Percentiles rank a stretch among this genome's conserved stretches.
These are phyloP conservation scores for Eurosta solidaginis DNA, from an alignment of 1,140 invertebrate genomes.

Conservation along the genomic window DNA sequence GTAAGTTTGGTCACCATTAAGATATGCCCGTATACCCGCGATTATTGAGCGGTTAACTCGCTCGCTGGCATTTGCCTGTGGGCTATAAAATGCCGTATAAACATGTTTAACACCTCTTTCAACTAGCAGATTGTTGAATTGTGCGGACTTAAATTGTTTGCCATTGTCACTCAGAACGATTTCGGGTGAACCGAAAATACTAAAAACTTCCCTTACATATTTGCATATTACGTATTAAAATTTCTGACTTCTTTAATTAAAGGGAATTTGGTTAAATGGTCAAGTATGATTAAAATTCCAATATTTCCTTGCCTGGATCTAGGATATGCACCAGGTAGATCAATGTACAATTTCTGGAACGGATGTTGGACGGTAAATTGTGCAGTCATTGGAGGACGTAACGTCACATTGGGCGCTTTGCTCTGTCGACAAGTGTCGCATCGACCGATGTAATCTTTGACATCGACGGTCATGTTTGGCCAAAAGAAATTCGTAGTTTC, in stretches of 20 bases:
- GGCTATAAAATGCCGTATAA: constrained; percentile 31
- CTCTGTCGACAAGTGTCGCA: too few relatives aligned
- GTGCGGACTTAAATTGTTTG: constrained; percentile 37
- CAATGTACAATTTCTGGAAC: constrained; percentile 32
- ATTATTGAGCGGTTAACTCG: constrained; percentile 34
- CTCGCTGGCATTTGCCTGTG: constrained; percentile 35
- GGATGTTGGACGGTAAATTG: neutral
- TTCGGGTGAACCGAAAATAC: constrained; percentile 39
- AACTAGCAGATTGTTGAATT: constrained; percentile 38
- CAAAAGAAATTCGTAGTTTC: neutral
- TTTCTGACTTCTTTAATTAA: constrained; percentile 36
- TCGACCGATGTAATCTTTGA: neutral
- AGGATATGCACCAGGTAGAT: too few relatives aligned
- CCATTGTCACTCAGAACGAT: constrained; percentile 42
- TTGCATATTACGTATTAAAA: constrained; percentile 34
- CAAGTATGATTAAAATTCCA: too few relatives aligned
- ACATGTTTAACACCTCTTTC: constrained; percentile 34
- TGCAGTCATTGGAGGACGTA: neutral
- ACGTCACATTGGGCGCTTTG: neutral
- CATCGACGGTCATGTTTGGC: neutral
- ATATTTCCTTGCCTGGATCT: too few relatives aligned
- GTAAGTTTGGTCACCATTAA: constrained; percentile 29
- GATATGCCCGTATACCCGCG: constrained; percentile 34
- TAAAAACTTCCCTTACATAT: constrained; percentile 34
- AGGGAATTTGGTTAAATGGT: too few relatives aligned